Evolutionary conservation across 1,140 invertebrate species (phyloP).

Genomic region (Euura saliciscinereae): DNA sequence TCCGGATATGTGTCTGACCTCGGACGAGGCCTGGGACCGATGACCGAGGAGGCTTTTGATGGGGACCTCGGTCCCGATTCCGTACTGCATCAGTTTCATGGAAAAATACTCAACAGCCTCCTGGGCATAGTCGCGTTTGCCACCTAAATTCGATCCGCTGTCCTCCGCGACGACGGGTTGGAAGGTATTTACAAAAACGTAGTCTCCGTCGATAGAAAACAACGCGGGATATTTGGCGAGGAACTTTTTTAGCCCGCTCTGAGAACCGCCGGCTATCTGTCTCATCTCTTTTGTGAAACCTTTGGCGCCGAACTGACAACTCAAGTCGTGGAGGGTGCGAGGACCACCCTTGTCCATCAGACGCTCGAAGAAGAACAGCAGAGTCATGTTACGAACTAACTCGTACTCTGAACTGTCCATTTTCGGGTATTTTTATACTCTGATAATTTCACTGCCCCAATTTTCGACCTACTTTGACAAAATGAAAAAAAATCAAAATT

Average conservation of each 20-base stretch:
- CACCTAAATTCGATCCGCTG: constrained; percentile 53
- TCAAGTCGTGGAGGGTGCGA: constrained; percentile 92
- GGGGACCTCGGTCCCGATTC: constrained; percentile 87
- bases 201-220: constrained; percentile 90
- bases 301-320: constrained; percentile 95
- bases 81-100: constrained; percentile 88
- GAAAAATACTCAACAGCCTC: constrained; percentile 96
- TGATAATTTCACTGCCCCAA: background rate
- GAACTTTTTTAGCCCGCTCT: constrained; percentile 92
- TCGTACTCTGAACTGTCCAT: constrained; percentile 96
- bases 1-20: constrained; percentile 93
- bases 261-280: constrained; percentile 92
- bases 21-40: constrained; percentile 90
- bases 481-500: too few species aligned
- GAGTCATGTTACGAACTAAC: constrained; percentile 89
- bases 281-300: constrained; percentile 95
- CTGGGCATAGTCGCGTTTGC: constrained; percentile 84
- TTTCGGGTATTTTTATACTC: constrained; percentile 25
- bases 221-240: constrained; percentile 89
- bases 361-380: constrained; percentile 95
- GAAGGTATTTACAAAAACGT: constrained; percentile 86
- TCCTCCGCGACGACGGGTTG: constrained; percentile 62
- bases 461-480: background rate
- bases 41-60: constrained; percentile 93
- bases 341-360: constrained; percentile 93